These are phyloP conservation scores for Molossus alvarezi DNA, from an alignment of 2,797 vertebrate genomes.

Conservation along the genomic window DNA sequence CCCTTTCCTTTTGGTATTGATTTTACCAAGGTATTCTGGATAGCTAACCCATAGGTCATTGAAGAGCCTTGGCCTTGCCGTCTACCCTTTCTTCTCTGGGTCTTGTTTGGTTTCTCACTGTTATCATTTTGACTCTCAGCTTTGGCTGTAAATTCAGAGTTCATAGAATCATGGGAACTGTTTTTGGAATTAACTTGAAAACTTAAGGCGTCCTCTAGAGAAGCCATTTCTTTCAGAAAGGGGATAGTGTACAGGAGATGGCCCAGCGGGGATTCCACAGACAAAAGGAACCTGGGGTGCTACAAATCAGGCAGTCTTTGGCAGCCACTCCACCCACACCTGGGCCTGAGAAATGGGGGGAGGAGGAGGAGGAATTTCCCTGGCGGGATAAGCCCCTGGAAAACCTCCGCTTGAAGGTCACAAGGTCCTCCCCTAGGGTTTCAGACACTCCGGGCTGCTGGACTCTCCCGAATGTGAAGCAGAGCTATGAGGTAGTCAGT, in stretches of 20 bases:
- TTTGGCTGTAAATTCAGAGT: not conserved
- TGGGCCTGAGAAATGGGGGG: not conserved
- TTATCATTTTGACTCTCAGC: not conserved
- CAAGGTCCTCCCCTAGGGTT: not conserved
- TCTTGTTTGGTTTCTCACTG: not conserved
- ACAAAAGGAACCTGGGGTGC: not conserved
- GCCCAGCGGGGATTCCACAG: not conserved
- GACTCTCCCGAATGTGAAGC: not conserved
- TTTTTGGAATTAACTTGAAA: not conserved
- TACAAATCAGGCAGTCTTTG: not conserved
- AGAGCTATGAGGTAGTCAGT: not conserved
- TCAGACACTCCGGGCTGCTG: not conserved
- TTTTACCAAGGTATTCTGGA: not conserved
- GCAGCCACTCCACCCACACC: not conserved
- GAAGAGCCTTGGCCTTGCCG: not conserved
- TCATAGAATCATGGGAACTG: not conserved
- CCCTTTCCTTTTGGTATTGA: not conserved
- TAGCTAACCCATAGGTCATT: not conserved
- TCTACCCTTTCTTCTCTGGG: not conserved
- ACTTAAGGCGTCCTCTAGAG: not conserved
- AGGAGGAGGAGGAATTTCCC: not conserved
- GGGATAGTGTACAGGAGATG: not conserved
- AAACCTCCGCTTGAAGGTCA: not conserved
- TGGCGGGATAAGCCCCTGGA: not conserved
- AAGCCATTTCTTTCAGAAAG: conserved; percentile 59